Conservation (phyloP, 2,113 vertebrate species). For the Acanthochromis polyacanthus region DNA sequence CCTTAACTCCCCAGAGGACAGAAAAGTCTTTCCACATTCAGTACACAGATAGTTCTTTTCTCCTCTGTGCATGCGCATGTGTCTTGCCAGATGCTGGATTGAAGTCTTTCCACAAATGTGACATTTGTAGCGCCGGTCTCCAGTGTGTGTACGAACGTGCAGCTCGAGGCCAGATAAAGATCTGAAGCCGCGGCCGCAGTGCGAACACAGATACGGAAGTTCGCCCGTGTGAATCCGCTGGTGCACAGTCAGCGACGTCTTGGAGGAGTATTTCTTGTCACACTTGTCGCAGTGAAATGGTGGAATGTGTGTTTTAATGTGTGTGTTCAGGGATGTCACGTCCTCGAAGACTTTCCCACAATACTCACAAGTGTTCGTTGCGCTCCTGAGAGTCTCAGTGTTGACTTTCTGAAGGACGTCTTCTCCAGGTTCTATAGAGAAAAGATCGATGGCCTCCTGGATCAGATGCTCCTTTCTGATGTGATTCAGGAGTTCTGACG, state of each 20-base stretch:
- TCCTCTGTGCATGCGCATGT: slow-evolving; percentile 64
- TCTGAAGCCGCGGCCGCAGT: slow-evolving; percentile 44
- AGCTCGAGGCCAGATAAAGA: not conserved
- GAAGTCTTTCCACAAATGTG: slow-evolving; percentile 57
- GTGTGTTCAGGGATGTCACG: not conserved
- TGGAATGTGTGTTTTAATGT: slow-evolving; percentile 22
- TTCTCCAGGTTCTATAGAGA: not conserved
- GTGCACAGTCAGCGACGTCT: slow-evolving; percentile 14
- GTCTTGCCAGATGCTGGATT: slow-evolving; percentile 40
- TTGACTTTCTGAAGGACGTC: not conserved
- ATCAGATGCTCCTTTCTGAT: slow-evolving; percentile 25
- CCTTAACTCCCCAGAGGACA: slow-evolving; percentile 43
- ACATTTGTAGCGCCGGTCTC: slow-evolving; percentile 45
- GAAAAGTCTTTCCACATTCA: slow-evolving; percentile 56
- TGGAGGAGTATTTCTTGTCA: slow-evolving; percentile 42
- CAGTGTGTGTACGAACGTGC: slow-evolving; percentile 45
- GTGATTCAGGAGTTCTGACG: slow-evolving; percentile 36
- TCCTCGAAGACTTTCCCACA: slow-evolving; percentile 13
- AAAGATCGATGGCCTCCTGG: not conserved
- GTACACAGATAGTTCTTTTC: slow-evolving; percentile 61
- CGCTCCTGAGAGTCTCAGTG: not conserved
- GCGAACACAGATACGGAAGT: slow-evolving; percentile 35
- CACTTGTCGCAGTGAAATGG: slow-evolving; percentile 40
- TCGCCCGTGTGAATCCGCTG: slow-evolving; percentile 43
- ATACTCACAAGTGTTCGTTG: not conserved